Conservation (phyloP, 2,113 vertebrate genomes). For the Caranx melampygus region DNA sequence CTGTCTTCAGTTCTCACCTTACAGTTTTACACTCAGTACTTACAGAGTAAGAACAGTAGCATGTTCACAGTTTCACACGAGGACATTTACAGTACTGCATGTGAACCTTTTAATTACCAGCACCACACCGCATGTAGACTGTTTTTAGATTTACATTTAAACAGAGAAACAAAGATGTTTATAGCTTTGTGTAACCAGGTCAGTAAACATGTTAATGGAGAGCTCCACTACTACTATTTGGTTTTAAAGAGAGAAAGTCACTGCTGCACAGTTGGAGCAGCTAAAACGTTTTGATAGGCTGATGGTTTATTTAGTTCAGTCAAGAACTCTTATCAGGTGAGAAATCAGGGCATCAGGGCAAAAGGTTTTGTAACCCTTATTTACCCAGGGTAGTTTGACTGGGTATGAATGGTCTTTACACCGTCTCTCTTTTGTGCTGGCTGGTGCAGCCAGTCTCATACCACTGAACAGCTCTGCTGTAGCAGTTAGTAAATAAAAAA, state of each 20-base stretch:
- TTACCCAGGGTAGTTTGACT: too few relatives aligned
- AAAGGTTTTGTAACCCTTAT: too few relatives aligned
- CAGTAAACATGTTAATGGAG: too few relatives aligned
- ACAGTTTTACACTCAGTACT: not conserved
- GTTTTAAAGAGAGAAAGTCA: too few relatives aligned
- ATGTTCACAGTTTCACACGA: not conserved
- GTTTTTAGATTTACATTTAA: too few relatives aligned
- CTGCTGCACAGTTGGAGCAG: not conserved
- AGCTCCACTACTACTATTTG: too few relatives aligned
- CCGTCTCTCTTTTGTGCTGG: not conserved
- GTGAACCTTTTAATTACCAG: too few relatives aligned
- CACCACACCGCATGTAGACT: too few relatives aligned
- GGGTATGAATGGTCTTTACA: too few relatives aligned
- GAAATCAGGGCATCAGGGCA: not conserved
- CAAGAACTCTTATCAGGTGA: not conserved
- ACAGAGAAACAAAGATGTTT: too few relatives aligned
- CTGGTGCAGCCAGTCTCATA: not conserved
- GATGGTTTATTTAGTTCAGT: not conserved
- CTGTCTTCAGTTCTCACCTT: not conserved
- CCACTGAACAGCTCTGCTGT: conserved; percentile 9
- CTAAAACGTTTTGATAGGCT: not conserved
- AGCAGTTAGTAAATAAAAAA: not conserved
- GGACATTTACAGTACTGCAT: too few relatives aligned
- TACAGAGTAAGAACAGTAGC: not conserved
- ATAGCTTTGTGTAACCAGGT: too few relatives aligned